These are phyloP conservation scores for Phallusia fumigata DNA, from an alignment of 23 tunicate species.

Conservation along the genomic window DNA sequence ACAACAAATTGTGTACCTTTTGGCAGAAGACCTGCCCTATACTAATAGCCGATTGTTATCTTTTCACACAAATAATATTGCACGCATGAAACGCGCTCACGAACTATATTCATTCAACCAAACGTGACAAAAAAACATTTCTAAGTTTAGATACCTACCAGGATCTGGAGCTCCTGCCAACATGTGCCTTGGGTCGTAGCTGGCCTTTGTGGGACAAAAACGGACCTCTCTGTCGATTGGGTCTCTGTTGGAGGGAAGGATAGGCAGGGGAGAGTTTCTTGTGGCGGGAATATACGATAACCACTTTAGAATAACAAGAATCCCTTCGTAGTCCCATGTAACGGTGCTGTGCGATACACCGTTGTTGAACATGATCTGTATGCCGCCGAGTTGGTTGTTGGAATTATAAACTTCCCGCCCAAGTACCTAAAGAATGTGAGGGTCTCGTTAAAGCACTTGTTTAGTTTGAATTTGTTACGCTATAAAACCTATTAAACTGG, in stretches of 20 bases:
- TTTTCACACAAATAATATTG: no score
- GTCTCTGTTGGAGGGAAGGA: constrained; percentile 53
- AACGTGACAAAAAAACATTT: no score
- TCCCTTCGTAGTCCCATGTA: constrained; percentile 88
- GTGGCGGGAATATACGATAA: constrained; percentile 87
- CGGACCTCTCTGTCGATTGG: constrained; percentile 79
- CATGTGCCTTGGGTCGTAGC: constrained; percentile 84
- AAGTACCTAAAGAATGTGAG: constrained; percentile 49
- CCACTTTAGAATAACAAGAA: constrained; percentile 82
- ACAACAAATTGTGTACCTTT: no score
- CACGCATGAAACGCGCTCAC: no score
- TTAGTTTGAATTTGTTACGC: no score
- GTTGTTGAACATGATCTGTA: constrained; percentile 95
- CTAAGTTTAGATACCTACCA: no score
- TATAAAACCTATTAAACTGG: no score
- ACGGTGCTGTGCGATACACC: constrained; percentile 95
- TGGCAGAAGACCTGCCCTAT: no score
- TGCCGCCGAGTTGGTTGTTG: constrained; percentile 96
- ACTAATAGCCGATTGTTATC: no score
- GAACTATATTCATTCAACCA: no score
- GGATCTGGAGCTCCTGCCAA: constrained; percentile 74
- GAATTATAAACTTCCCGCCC: constrained; percentile 98
- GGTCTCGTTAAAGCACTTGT: background rate
- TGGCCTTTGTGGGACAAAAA: constrained; percentile 42
- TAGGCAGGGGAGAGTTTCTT: constrained; percentile 61